A percentile compares a stretch with the other conserved stretches of the same genome.
Evolutionary conservation across 2,113 vertebrate genomes (phyloP).

Genomic region (Cavia aperea): DNA sequence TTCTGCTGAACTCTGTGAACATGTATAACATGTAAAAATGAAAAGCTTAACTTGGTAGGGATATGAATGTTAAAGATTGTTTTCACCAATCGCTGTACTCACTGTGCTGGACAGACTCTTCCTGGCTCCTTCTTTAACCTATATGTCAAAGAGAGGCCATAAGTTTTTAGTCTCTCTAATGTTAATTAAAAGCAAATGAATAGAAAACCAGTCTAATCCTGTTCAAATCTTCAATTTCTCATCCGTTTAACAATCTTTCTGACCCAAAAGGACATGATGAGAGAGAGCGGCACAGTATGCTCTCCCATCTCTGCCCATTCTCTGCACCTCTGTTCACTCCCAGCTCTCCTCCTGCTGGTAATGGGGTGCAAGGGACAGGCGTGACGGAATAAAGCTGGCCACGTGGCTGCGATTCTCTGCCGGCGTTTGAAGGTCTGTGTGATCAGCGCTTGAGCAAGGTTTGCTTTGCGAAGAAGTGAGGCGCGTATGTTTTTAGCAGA

Average conservation of each 20-base stretch:
- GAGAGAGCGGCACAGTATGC: fast-evolving
- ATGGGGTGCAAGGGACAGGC: neutral
- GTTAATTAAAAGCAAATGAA: neutral
- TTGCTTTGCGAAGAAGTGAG: no score
- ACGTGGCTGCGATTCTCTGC: neutral
- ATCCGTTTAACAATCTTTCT: neutral
- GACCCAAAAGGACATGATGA: neutral
- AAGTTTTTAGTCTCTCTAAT: neutral
- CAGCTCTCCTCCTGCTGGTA: neutral
- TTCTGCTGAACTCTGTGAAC: neutral
- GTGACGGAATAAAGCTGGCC: neutral
- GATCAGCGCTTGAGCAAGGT: neutral
- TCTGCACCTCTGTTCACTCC: neutral
- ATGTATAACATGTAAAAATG: neutral
- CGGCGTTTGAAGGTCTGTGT: neutral
- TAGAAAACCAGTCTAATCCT: neutral
- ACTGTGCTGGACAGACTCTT: neutral
- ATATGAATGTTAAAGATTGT: neutral
- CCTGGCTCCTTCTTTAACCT: neutral
- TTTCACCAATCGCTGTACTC: neutral
- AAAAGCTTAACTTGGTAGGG: conserved; percentile 11
- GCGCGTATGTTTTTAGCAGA: neutral
- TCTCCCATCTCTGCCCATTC: neutral
- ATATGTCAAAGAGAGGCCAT: neutral
- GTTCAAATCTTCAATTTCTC: neutral